Evolutionary conservation across 2,113 vertebrate genomes (phyloP).

Genomic region (Capreolus pygargus): DNA sequence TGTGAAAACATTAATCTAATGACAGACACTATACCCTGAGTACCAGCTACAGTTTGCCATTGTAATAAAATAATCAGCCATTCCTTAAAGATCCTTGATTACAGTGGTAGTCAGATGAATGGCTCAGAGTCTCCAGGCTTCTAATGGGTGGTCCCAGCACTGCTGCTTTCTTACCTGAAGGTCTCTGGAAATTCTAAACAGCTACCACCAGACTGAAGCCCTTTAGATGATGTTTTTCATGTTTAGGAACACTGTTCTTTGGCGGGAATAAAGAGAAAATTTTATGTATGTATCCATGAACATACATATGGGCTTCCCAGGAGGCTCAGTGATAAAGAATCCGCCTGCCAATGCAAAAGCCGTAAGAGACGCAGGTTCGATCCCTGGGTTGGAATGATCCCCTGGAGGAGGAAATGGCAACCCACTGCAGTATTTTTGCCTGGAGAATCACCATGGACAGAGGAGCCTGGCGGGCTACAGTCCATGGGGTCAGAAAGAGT

Average conservation of each 20-base stretch:
- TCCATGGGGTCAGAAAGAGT: neutral
- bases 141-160: fast-evolving
- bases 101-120: neutral
- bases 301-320: neutral
- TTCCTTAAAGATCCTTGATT: neutral
- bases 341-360: neutral
- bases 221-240: neutral
- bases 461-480: neutral
- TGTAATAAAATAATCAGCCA: neutral
- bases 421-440: neutral
- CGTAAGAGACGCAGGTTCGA: fast-evolving
- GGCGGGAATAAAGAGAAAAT: neutral
- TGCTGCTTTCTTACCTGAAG: neutral
- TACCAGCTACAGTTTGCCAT: neutral
- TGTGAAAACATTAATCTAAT: neutral
- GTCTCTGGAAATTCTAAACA: neutral
- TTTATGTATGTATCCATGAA: fast-evolving
- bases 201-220: neutral
- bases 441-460: neutral
- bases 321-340: neutral
- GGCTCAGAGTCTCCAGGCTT: neutral
- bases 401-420: neutral
- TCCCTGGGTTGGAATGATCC: fast-evolving
- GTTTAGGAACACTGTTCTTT: neutral
- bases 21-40: neutral